Percentiles rank a stretch among this genome's conserved stretches.
These are phyloP conservation scores for Lucilia cuprina DNA, from an alignment of 1,140 invertebrate species.

Conservation along the genomic window DNA sequence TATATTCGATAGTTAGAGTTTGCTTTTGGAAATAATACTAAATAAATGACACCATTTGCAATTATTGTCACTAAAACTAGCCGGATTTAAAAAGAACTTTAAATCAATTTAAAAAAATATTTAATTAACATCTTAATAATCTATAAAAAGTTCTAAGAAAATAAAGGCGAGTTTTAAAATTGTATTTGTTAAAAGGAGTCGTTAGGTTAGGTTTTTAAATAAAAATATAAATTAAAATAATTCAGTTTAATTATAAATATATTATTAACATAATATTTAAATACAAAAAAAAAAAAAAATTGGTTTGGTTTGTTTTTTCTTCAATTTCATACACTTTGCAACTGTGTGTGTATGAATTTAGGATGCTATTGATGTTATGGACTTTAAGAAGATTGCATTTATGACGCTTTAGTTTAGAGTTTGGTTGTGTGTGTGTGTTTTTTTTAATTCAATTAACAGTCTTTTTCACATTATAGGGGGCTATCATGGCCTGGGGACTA, in stretches of 20 bases:
- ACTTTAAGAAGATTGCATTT: not conserved
- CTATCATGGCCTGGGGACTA: slow-evolving; percentile 36
- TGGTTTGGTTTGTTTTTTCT: not conserved
- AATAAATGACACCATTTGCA: not conserved
- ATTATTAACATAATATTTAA: not conserved
- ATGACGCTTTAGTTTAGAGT: not conserved
- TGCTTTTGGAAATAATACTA: not conserved
- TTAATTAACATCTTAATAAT: not conserved
- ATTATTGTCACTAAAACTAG: not conserved
- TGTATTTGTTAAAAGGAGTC: too few species aligned
- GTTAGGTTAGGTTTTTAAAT: not conserved
- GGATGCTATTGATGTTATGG: not conserved
- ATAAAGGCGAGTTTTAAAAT: not conserved
- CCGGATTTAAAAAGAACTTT: too few species aligned
- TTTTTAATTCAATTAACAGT: slow-evolving; percentile 28
- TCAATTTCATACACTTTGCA: not conserved
- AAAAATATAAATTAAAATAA: not conserved
- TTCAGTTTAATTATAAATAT: not conserved
- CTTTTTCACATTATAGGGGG: slow-evolving; percentile 37
- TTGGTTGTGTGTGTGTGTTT: not conserved
- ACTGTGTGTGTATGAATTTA: not conserved
- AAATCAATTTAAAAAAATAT: too few species aligned
- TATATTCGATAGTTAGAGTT: not conserved
- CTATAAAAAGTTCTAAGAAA: not conserved
- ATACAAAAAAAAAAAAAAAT: not conserved